These are phyloP conservation scores for Trachymyrmex cornetzi DNA, from an alignment of 1,140 invertebrate species.

Conservation along the genomic window DNA sequence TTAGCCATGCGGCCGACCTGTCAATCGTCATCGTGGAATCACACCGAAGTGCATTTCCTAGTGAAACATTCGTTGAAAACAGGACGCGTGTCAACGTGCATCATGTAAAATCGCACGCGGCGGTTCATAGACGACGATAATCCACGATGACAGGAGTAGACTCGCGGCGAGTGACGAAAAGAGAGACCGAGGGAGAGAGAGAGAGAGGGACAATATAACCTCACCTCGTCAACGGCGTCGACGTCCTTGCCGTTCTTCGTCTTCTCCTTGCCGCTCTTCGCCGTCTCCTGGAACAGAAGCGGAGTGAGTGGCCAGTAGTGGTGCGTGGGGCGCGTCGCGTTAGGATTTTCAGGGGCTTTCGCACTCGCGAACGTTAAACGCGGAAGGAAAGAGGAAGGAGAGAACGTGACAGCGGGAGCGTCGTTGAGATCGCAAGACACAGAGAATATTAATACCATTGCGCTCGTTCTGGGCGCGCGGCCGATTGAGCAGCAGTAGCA, in stretches of 20 bases:
- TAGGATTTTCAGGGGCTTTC: slow-evolving; percentile 22
- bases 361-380: slow-evolving; percentile 51
- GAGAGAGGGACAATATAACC: slow-evolving; percentile 78
- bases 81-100: no score
- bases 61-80: not conserved
- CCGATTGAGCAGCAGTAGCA: slow-evolving; percentile 42
- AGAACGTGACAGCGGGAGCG: slow-evolving; percentile 11
- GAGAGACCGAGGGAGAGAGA: slow-evolving; percentile 17
- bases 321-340: slow-evolving; percentile 39
- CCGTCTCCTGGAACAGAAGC: slow-evolving; percentile 85
- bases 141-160: slow-evolving; percentile 43
- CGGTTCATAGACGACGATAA: not conserved
- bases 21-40: not conserved
- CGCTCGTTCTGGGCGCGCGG: slow-evolving; percentile 52
- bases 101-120: not conserved
- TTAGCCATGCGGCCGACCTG: slow-evolving; percentile 44
- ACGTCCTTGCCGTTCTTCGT: slow-evolving; percentile 85
- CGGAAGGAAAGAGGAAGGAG: not conserved
- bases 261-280: slow-evolving; percentile 85
- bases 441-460: slow-evolving; percentile 43
- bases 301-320: slow-evolving; percentile 28
- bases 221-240: slow-evolving; percentile 87
- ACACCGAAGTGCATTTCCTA: not conserved
- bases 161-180: not conserved
- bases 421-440: slow-evolving; percentile 1